phyloP scores from a whole-genome alignment of 2,797 vertebrate species.

The Tympanoctomys barrerae region DNA sequence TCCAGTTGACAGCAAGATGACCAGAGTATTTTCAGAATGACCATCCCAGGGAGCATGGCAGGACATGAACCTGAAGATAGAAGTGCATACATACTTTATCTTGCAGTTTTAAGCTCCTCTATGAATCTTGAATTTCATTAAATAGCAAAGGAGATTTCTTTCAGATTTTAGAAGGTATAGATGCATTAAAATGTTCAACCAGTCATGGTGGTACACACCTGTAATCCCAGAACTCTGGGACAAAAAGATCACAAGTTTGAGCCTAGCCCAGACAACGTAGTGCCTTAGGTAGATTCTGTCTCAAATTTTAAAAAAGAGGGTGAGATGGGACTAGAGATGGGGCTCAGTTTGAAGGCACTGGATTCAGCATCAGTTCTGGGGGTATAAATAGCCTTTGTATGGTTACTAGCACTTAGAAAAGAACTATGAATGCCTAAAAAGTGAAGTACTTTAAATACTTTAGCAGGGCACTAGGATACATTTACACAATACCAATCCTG shows the following conservation, averaged over 20 bases:
- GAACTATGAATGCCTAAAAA: neutral
- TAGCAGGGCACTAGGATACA: too few species aligned
- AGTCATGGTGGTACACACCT: neutral
- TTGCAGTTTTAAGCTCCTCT: neutral
- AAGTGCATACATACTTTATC: neutral
- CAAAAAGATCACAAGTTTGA: neutral
- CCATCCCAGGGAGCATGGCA: neutral
- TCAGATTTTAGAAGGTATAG: neutral
- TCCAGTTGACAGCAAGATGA: neutral
- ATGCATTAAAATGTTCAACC: neutral
- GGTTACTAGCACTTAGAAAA: neutral
- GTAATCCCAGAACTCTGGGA: neutral
- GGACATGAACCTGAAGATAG: neutral
- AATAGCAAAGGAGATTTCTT: neutral
- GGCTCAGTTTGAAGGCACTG: neutral
- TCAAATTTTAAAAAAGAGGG: neutral
- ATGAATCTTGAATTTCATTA: neutral
- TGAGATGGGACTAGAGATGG: neutral
- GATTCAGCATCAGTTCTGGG: neutral
- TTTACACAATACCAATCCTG: neutral
- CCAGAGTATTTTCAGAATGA: neutral
- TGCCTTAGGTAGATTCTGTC: neutral
- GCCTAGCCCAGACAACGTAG: neutral
- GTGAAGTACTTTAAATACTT: neutral
- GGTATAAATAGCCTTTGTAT: neutral